Base-by-base conservation (phyloP, 2,797 vertebrate genomes). In the Pseudomugil tenellus region DNA sequence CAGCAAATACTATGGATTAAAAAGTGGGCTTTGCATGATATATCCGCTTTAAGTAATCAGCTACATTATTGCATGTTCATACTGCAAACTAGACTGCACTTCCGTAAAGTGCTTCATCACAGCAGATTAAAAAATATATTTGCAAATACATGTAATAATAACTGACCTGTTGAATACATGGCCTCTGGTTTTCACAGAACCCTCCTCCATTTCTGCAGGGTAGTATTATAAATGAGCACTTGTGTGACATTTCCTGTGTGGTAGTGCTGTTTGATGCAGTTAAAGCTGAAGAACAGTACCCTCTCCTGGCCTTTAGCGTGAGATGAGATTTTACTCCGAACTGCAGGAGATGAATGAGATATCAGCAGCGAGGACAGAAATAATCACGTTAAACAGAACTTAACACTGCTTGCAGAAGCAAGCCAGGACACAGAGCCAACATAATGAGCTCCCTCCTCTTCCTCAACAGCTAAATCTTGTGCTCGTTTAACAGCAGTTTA, bases 281-380 rank as follows among this genome's bases (percentile, higher is more conserved):
- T 58, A 77, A 84, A 85, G 74, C 52, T 78, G 77, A 74, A 70
- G 77, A 91, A 92, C 85, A 90, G 79, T 80, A 84, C 90, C 89
- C 81, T 87, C 87, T 90, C 80, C 90, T 92, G 90, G 90, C 29
- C 62, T 67, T 4, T 37, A 59, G 35, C 67, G 63, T 70, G 23
- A 66, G 21, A 66, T 67, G 74, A 77, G 58, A 21, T 46, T 67
- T 67, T 21, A 62, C 58, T 64, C 55, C 26, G 34, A 29, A 3
- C 41, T 35, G 60, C 16, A 17, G 16, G 16, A 41, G 39, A 39
- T 39, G 16, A 17, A 58, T 25, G 34, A 48, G 21, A 34, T 26
- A 14, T 54, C 48, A 41, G 4, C 4, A 7, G 4, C 4, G 0
- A 8, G 10, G 60, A 10, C 35, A 35, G 10, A 54, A 66, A 70